These are phyloP conservation scores for Hoplostethus mediterraneus DNA, from an alignment of 2,797 vertebrate species.

Conservation along the genomic window DNA sequence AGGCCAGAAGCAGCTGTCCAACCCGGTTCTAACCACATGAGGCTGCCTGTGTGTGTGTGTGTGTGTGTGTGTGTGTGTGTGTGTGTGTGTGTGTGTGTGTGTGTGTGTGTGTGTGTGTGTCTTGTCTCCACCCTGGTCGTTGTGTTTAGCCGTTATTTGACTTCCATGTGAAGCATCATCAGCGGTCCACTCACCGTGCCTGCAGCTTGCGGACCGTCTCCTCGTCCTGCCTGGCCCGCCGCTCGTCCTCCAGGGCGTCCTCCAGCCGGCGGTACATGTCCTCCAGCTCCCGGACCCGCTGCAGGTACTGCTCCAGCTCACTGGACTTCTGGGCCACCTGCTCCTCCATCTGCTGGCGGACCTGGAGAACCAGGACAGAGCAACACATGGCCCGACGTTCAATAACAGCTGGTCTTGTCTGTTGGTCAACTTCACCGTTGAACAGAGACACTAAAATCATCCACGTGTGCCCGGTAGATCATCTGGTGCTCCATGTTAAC, in stretches of 20 bases:
- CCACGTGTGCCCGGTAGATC: no score
- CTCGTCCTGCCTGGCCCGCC: conserved; percentile 92
- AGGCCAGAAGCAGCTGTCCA: no score
- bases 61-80: not conserved
- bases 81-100: not conserved
- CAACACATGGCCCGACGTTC: not conserved
- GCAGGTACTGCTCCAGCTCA: conserved; percentile 95
- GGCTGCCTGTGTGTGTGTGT: not conserved
- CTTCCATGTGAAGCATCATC: not conserved
- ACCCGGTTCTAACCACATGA: no score
- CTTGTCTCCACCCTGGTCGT: no score
- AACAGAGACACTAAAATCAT: no score
- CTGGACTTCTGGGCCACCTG: conserved; percentile 96
- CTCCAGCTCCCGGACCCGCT: conserved; percentile 92
- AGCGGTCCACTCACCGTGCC: conserved; percentile 84
- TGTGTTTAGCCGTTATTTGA: no score
- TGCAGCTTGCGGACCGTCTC: conserved; percentile 93
- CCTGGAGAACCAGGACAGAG: conserved; percentile 74
- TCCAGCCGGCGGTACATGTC: conserved; percentile 94
- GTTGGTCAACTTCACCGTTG: no score
- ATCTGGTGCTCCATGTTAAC: no score
- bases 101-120: not conserved
- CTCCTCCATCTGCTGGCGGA: conserved; percentile 95
- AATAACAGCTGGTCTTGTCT: not conserved
- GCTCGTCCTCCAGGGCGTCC: conserved; percentile 94